Conservation (phyloP, 2,888 invertebrate species). For the Xestia rhomboidea region DNA sequence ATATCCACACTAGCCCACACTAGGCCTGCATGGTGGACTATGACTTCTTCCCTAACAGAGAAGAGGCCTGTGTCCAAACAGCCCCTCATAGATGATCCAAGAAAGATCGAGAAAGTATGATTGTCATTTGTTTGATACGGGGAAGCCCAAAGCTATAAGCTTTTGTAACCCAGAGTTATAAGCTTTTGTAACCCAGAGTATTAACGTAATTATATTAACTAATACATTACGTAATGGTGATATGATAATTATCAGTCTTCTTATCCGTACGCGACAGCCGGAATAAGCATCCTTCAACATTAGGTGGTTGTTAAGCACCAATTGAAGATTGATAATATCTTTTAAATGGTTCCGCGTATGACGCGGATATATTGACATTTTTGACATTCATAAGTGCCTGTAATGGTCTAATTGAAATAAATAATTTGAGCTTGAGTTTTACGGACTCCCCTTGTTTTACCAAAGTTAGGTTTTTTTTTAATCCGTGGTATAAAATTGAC, state of each 20-base stretch:
- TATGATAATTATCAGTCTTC: background rate
- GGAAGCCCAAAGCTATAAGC: background rate
- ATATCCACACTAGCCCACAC: too few relatives aligned
- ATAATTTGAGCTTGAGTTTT: too few relatives aligned
- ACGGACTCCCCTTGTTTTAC: background rate
- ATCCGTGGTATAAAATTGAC: background rate
- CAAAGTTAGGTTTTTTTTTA: background rate
- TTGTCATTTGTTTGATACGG: background rate
- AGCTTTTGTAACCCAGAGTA: background rate
- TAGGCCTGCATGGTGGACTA: background rate
- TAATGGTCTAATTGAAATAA: too few relatives aligned
- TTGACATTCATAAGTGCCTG: too few relatives aligned
- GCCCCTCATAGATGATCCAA: background rate
- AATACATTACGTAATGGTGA: background rate
- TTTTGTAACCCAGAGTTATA: background rate
- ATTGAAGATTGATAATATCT: constrained; percentile 6
- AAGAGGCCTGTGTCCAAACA: background rate
- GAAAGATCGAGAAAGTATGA: background rate
- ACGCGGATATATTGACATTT: too few relatives aligned
- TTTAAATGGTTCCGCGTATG: background rate
- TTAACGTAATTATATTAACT: background rate
- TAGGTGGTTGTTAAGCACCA: background rate
- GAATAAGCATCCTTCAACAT: background rate
- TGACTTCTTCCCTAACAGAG: background rate
- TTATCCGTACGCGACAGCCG: background rate